A percentile compares a stretch with the other conserved stretches of the same genome.
Conservation (phyloP, 2,888 invertebrate genomes). For the Tethea ocularis region DNA sequence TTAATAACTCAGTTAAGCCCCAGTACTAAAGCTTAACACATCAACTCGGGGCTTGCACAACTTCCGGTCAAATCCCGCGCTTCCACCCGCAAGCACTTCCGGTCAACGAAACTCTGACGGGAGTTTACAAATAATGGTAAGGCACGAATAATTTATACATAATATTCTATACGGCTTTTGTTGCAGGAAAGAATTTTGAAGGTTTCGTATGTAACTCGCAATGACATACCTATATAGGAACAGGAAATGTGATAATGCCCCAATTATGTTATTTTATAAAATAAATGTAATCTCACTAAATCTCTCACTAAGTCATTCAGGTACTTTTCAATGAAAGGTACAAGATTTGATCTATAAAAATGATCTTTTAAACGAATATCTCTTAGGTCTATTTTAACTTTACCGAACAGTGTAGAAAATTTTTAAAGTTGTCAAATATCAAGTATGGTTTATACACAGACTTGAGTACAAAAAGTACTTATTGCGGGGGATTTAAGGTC, state of each 20-base stretch:
- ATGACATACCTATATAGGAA: background rate
- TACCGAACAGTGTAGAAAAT: background rate
- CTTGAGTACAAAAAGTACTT: background rate
- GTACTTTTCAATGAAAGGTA: no score
- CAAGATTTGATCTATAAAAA: no score
- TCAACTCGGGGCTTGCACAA: slow-evolving; percentile 65
- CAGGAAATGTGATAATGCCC: background rate
- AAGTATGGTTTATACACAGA: background rate
- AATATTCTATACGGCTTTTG: background rate
- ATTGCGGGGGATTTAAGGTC: slow-evolving; percentile 45
- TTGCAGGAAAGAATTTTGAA: background rate
- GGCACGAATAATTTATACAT: slow-evolving; percentile 10
- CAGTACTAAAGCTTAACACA: slow-evolving; percentile 73
- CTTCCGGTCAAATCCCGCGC: slow-evolving; percentile 78
- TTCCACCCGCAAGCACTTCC: slow-evolving; percentile 71
- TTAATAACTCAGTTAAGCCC: slow-evolving; percentile 77
- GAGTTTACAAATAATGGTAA: slow-evolving; percentile 47
- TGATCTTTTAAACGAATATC: no score
- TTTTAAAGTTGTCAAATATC: background rate
- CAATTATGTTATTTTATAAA: no score
- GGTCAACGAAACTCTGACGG: slow-evolving; percentile 68
- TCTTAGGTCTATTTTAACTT: background rate
- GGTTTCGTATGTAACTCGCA: background rate
- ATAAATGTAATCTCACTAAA: no score
- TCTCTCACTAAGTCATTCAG: no score